Evolutionary conservation across 2,113 vertebrate species (phyloP).

Genomic region (Meles meles): DNA sequence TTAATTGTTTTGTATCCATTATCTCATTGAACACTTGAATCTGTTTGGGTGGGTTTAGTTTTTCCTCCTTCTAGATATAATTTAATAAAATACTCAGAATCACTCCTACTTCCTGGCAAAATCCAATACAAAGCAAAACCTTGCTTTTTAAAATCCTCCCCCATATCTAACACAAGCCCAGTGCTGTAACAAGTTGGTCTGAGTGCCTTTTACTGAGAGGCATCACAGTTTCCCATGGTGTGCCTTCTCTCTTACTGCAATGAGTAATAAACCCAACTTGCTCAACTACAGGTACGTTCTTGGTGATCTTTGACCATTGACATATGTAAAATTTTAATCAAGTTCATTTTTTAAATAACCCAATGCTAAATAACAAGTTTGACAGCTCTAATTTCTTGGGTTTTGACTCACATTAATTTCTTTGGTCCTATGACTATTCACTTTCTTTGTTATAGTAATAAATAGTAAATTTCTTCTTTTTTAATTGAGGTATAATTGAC

Average conservation of each 20-base stretch:
- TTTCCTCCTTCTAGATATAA: not conserved
- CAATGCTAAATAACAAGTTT: not conserved
- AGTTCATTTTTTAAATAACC: not conserved
- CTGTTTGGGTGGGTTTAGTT: not conserved
- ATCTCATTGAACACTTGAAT: not conserved
- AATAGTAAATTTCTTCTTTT: not conserved
- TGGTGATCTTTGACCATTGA: not conserved
- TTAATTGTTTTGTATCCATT: not conserved
- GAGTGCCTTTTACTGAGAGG: not conserved
- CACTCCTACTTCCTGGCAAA: not conserved
- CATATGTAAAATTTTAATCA: not conserved
- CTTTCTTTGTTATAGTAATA: not conserved
- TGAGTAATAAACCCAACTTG: not conserved
- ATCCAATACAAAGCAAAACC: not conserved
- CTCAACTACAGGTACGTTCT: not conserved
- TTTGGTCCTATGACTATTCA: not conserved
- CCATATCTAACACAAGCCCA: not conserved
- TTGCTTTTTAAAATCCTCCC: not conserved
- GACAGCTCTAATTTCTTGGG: rapidly evolving
- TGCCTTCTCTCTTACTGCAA: not conserved
- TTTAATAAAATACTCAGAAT: not conserved
- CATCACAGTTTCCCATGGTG: rapidly evolving
- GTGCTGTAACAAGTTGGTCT: not conserved
- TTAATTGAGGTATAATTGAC: not conserved
- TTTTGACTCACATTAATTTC: not conserved